These are phyloP conservation scores for Stercorarius parasiticus DNA, from an alignment of 2,113 vertebrate genomes.

Conservation along the genomic window DNA sequence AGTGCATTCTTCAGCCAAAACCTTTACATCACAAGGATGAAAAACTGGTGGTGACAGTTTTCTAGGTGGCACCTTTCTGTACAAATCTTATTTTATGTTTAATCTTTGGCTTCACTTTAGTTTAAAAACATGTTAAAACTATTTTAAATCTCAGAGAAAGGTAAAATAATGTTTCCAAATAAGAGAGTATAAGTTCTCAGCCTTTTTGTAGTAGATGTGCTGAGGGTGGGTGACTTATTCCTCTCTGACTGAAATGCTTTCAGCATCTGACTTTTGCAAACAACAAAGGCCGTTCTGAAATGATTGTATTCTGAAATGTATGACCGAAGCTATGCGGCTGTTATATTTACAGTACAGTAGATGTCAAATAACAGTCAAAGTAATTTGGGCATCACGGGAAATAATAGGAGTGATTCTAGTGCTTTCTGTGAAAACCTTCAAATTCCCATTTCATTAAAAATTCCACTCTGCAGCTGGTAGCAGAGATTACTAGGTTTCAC, in stretches of 20 bases:
- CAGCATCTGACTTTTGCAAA: neutral
- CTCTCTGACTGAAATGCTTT: neutral
- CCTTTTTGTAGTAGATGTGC: neutral
- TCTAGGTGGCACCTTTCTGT: neutral
- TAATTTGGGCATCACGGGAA: conserved; percentile 66
- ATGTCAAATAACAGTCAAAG: conserved; percentile 58
- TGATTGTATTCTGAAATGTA: neutral
- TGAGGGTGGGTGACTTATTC: neutral
- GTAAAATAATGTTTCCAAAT: neutral
- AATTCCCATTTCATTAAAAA: conserved; percentile 85
- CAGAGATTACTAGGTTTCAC: conserved; percentile 79
- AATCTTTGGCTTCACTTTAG: neutral
- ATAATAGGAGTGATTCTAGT: conserved; percentile 65
- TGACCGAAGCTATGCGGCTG: neutral
- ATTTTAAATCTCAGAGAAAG: neutral
- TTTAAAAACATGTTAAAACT: neutral
- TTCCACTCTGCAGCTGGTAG: conserved; percentile 79
- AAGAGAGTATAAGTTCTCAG: neutral
- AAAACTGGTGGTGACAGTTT: neutral
- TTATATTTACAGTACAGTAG: conserved; percentile 36
- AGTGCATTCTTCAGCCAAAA: neutral
- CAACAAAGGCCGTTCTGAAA: neutral
- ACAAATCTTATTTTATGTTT: neutral
- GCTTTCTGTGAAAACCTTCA: conserved; percentile 79
- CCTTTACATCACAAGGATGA: neutral